Evolutionary conservation across 2,113 vertebrate species (phyloP), one percentile per base, ranked within the genome.

Genomic region (Melanotaenia duboulayi): DNA sequence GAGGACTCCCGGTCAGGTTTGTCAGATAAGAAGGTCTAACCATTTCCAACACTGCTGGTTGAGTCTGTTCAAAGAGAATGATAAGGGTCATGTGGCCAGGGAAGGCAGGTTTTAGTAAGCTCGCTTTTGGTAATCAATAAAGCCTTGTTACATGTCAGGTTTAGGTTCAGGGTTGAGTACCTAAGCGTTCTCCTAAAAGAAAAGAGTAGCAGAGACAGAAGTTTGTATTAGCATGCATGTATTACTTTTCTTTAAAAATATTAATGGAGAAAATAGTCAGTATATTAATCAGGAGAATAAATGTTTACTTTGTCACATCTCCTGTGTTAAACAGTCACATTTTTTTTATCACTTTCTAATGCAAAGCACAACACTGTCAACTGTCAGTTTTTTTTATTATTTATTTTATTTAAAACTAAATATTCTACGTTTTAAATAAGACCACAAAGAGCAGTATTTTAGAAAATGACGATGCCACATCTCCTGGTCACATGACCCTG

Each of bases 71-170:
- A 56, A 51, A 37, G 32, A 25, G 19, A 7, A 25, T 9, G 58
- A 58, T 64, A 46, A 54, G 25, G 65, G 60, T 72, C 54, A 72
- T 63, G 52, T 80, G 73, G 66, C 70, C 1, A 6, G 14, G 6
- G 49, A 55, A 54, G 62, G 12, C 37, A 10, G 46, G 23, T 23
- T 16, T 48, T 24, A 12, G 20, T 9, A 0, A 20, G 13, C 14
- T 22, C 35, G 14, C 11, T 39, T 52, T 19, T 11, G 14, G 48
- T 56, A 14, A 23, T 24, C 19, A 46, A 14, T 12, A n/a, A 19
- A 16, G 10, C 37, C 46, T 39, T 40, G 4, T 52, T 23, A 9
- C 13, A n/a, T 28, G 4, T 19, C 19, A 39, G 44, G 49, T 65
- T 40, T 5, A 44, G 19, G 9, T 13, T 40, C 10, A 44, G 12